Percentiles rank a stretch among this genome's conserved stretches.
phyloP scores from a whole-genome alignment of 2,113 vertebrate species.

The Pongo pygmaeus region DNA sequence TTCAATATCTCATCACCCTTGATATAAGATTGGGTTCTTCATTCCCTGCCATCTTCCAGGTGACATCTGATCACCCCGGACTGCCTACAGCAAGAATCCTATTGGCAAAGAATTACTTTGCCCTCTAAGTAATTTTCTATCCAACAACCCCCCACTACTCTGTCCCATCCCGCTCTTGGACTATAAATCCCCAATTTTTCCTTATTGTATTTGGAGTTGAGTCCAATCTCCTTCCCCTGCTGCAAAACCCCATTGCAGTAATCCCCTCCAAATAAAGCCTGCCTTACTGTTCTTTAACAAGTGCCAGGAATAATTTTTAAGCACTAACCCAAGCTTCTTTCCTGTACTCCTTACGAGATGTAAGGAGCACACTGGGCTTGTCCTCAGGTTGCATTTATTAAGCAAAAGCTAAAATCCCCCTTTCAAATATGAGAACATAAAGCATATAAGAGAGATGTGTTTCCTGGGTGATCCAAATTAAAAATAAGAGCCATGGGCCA shows the following conservation, averaged over 20 bases:
- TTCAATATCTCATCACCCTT: not conserved
- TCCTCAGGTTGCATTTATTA: not conserved
- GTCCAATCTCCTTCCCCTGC: not conserved
- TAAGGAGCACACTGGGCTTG: rapidly evolving
- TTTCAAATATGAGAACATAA: not conserved
- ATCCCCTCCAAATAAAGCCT: not conserved
- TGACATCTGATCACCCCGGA: not conserved
- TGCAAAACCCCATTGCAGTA: not conserved
- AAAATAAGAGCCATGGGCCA: not conserved
- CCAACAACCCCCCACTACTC: not conserved
- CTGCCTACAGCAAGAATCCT: not conserved
- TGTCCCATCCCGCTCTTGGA: not conserved
- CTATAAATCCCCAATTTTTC: not conserved
- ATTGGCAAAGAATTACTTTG: not conserved
- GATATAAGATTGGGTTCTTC: not conserved
- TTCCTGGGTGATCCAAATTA: not conserved
- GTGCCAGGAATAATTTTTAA: not conserved
- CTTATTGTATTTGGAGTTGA: not conserved
- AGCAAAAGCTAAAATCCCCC: not conserved
- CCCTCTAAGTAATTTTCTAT: not conserved
- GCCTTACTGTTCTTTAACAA: not conserved
- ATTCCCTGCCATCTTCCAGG: too few species aligned
- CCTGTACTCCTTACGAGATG: not conserved
- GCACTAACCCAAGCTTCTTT: not conserved
- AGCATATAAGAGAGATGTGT: not conserved